A percentile compares a stretch with the other conserved stretches of the same genome.
These are phyloP conservation scores for Fragum fragum DNA, from an alignment of 2,888 invertebrate genomes.

Conservation along the genomic window DNA sequence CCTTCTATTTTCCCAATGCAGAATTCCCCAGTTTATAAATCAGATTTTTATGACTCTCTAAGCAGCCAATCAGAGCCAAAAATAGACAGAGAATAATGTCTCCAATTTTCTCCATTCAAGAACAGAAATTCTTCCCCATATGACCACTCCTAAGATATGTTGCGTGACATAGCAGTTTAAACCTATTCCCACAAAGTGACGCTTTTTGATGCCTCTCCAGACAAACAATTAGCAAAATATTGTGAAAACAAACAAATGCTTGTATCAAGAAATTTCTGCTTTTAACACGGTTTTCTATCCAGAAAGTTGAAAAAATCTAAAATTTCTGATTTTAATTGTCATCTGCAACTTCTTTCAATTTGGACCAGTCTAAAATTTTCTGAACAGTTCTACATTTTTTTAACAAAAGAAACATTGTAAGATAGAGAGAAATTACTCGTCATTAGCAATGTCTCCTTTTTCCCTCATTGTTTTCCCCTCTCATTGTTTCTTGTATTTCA, in stretches of 20 bases:
- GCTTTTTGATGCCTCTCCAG: background rate
- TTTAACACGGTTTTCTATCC: too few species aligned
- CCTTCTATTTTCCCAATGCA: background rate
- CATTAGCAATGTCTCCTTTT: conserved; percentile 13
- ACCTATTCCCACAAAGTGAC: background rate
- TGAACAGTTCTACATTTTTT: too few species aligned
- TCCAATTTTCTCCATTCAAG: conserved; percentile 15
- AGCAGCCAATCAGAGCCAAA: background rate
- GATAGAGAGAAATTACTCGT: conserved; percentile 6
- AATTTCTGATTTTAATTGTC: too few species aligned
- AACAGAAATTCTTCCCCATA: background rate
- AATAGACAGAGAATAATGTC: background rate
- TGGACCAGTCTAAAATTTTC: too few species aligned
- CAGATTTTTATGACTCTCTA: conserved; percentile 5
- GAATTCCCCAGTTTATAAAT: background rate
- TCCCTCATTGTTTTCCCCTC: background rate
- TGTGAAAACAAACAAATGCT: too few species aligned
- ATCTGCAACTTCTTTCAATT: too few species aligned
- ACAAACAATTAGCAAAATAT: background rate
- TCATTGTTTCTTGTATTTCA: too few species aligned
- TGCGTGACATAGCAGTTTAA: background rate
- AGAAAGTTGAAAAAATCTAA: too few species aligned
- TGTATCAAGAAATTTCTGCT: too few species aligned
- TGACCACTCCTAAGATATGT: background rate
- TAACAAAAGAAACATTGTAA: too few species aligned